Percentiles rank a stretch among this genome's conserved stretches.
These are phyloP conservation scores for Yoshiicerus persimilis DNA, from an alignment of 1,140 invertebrate species.

Conservation along the genomic window DNA sequence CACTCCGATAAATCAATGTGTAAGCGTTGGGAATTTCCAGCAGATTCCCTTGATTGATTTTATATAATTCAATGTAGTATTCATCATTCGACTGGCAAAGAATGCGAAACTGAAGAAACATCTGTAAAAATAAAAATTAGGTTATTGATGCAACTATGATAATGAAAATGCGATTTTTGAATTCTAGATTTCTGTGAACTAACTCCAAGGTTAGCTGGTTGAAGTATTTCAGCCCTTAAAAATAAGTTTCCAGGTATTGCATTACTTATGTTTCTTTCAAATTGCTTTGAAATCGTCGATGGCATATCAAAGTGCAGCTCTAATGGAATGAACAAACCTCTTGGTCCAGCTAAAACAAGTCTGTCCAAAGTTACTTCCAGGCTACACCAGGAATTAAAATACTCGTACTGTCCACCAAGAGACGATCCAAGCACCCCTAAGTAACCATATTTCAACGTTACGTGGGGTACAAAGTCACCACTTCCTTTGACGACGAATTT, in stretches of 20 bases:
- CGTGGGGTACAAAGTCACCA: too few relatives aligned
- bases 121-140: neutral
- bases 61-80: conserved; percentile 32
- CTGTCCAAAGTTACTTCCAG: neutral
- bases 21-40: conserved; percentile 38
- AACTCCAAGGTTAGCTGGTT: neutral
- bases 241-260: neutral
- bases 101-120: conserved; percentile 27
- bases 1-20: conserved; percentile 38
- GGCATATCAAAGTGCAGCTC: neutral
- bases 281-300: neutral
- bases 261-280: neutral
- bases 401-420: too few relatives aligned
- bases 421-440: too few relatives aligned
- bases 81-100: neutral
- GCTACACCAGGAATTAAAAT: neutral
- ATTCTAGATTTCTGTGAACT: neutral
- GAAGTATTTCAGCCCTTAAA: neutral
- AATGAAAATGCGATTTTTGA: neutral
- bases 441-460: too few relatives aligned
- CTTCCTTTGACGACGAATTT: neutral
- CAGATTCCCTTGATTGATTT: conserved; percentile 26
- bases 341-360: neutral
- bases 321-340: neutral
- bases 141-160: neutral